phyloP scores from a whole-genome alignment of 2,888 invertebrate species.

The Tanypteryx hageni region DNA sequence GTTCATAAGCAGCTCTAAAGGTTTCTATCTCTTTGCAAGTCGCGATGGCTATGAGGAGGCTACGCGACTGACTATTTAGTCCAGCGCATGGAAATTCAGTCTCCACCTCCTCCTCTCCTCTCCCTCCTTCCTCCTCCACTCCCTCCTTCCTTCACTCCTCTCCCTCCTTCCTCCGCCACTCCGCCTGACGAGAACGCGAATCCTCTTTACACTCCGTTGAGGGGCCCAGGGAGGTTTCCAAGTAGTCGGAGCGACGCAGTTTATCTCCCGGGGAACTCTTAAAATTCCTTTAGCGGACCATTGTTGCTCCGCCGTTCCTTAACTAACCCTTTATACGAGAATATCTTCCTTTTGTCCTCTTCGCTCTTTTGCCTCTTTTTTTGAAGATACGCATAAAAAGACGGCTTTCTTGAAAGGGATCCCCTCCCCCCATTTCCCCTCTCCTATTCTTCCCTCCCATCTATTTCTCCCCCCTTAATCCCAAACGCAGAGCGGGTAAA shows the following conservation, averaged over 20 bases:
- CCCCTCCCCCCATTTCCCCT: background rate
- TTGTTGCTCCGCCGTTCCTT: conserved; percentile 10
- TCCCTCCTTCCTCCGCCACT: too few relatives aligned
- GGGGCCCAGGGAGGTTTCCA: background rate
- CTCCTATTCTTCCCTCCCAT: background rate
- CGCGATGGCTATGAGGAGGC: background rate
- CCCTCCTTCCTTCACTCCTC: background rate
- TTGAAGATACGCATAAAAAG: background rate
- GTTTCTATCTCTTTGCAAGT: background rate
- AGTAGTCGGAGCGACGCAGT: conserved; percentile 2
- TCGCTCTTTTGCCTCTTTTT: background rate
- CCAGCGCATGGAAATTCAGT: background rate
- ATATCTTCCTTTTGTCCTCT: background rate
- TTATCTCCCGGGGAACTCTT: conserved; percentile 29
- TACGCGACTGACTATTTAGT: background rate
- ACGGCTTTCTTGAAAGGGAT: conserved; percentile 23
- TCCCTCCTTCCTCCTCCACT: too few relatives aligned
- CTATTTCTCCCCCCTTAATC: background rate
- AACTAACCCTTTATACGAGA: conserved; percentile 8
- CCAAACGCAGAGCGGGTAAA: background rate
- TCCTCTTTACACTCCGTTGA: conserved; percentile 10
- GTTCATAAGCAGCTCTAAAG: background rate
- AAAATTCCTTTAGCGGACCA: conserved; percentile 32
- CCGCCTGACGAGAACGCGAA: background rate
- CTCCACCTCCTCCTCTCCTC: background rate